Evolutionary conservation across 2,888 invertebrate genomes (phyloP).

Genomic region (Palloptera scutellata): DNA sequence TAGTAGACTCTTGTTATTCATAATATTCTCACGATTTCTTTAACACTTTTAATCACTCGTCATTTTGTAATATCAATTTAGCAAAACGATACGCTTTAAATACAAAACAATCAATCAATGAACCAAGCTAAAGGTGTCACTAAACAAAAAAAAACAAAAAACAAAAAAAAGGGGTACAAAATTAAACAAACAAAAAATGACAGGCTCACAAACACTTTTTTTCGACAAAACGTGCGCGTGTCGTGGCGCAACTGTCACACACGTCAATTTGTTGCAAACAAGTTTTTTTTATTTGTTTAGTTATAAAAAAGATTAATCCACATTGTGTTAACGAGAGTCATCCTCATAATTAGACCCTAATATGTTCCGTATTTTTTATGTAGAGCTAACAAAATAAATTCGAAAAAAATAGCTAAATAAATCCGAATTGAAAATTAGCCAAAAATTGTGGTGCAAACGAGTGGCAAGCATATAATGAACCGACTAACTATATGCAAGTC

Average conservation of each 20-base stretch:
- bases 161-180: constrained; percentile 14
- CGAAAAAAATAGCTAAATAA: constrained; percentile 21
- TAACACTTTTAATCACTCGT: too few relatives aligned
- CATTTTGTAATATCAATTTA: neutral
- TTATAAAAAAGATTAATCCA: too few relatives aligned
- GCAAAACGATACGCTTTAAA: constrained; percentile 2
- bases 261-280: constrained; percentile 26
- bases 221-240: constrained; percentile 12
- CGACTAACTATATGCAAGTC: constrained; percentile 27
- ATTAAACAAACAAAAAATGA: constrained; percentile 25
- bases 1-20: too few relatives aligned
- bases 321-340: constrained; percentile 4
- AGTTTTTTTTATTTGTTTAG: constrained; percentile 5
- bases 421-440: constrained; percentile 25
- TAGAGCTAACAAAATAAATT: constrained; percentile 15
- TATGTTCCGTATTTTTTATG: constrained; percentile 18
- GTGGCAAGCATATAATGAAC: constrained; percentile 39
- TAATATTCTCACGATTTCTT: too few relatives aligned
- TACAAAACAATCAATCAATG: constrained; percentile 33
- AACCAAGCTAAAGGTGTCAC: constrained; percentile 6
- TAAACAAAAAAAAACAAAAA: constrained; percentile 20
- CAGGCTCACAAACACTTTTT: constrained; percentile 18
- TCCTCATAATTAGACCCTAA: constrained; percentile 33
- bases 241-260: constrained; percentile 13
- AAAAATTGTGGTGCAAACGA: constrained; percentile 28